These are phyloP conservation scores for Phengaris alcon DNA, from an alignment of 2,888 invertebrate genomes.

Conservation along the genomic window DNA sequence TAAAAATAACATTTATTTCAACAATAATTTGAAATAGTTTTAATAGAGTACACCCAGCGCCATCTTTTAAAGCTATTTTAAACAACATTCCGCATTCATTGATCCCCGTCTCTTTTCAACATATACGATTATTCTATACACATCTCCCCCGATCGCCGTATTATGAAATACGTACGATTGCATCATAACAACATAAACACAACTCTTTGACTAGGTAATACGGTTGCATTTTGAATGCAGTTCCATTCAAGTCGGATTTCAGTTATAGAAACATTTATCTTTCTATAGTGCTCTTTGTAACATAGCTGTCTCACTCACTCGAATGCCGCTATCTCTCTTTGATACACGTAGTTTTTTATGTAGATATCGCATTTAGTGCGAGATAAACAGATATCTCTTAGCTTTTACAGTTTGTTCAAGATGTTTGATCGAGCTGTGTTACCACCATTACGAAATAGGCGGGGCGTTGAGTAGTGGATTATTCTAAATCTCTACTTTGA, in stretches of 20 bases:
- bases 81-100: slow-evolving; percentile 54
- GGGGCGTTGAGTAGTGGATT: slow-evolving; percentile 50
- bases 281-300: slow-evolving; percentile 63
- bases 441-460: slow-evolving; percentile 77
- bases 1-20: not conserved
- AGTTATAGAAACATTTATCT: slow-evolving; percentile 56
- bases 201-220: slow-evolving; percentile 57
- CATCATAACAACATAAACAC: slow-evolving; percentile 55
- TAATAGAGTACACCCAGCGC: slow-evolving; percentile 45
- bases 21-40: too few relatives aligned
- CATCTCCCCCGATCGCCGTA: slow-evolving; percentile 52
- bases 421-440: slow-evolving; percentile 52
- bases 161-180: slow-evolving; percentile 50
- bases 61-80: slow-evolving; percentile 56
- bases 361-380: slow-evolving; percentile 72
- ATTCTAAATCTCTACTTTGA: slow-evolving; percentile 30
- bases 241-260: slow-evolving; percentile 50
- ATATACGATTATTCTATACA: slow-evolving; percentile 46
- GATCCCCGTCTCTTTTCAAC: slow-evolving; percentile 54
- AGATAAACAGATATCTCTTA: slow-evolving; percentile 72
- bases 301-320: slow-evolving; percentile 68
- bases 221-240: slow-evolving; percentile 73
- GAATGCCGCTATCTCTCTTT: slow-evolving; percentile 63
- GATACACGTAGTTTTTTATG: slow-evolving; percentile 67
- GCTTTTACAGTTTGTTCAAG: slow-evolving; percentile 60